A percentile compares a stretch with the other conserved stretches of the same genome.
Evolutionary conservation across 2,113 vertebrate species (phyloP).

Genomic region (Tyto alba): DNA sequence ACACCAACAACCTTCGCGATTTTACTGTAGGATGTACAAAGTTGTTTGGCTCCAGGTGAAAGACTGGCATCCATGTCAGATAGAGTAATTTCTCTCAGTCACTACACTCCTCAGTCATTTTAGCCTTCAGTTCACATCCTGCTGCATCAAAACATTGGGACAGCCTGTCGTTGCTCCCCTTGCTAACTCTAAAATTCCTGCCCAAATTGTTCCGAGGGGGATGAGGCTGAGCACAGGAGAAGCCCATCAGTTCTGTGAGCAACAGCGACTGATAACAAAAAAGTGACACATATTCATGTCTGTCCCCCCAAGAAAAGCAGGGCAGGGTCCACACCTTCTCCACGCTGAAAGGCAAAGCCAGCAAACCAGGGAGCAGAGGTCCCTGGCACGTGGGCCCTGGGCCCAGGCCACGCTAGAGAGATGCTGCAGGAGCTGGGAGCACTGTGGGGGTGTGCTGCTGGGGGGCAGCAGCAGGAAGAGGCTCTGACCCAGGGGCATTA

Average conservation of each 20-base stretch:
- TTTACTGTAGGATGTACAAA: background rate
- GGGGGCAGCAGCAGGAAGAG: background rate
- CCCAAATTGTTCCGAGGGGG: background rate
- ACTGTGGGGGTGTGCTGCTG: background rate
- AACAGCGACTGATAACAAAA: background rate
- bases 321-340: background rate
- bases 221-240: accelerated
- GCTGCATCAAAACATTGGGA: background rate
- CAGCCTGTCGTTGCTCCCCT: background rate
- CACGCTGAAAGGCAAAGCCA: accelerated
- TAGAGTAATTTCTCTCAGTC: accelerated
- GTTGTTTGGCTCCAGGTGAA: background rate
- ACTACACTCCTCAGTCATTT: background rate
- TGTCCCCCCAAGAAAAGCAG: background rate
- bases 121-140: background rate
- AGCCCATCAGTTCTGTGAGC: background rate
- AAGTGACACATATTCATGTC: accelerated
- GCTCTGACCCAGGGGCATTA: background rate
- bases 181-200: background rate
- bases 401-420: background rate
- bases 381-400: accelerated
- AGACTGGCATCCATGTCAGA: accelerated
- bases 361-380: background rate
- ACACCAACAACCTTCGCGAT: accelerated
- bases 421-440: background rate